A percentile compares a stretch with the other conserved stretches of the same genome.
phyloP scores from a whole-genome alignment of 2,797 vertebrate genomes.

The Uromys caudimaculatus region DNA sequence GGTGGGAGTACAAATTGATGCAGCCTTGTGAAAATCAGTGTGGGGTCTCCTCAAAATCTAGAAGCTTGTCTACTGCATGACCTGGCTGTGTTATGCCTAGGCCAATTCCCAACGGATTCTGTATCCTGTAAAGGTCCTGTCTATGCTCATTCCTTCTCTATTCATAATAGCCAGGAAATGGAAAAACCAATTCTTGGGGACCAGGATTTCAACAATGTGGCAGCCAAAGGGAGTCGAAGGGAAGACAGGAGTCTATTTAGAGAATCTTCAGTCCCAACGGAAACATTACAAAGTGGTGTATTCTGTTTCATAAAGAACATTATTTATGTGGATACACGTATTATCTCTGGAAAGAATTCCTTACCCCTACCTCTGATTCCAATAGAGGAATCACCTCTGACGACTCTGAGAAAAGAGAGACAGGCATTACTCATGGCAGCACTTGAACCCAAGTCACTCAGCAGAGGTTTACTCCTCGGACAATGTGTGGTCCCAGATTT shows the following conservation, averaged over 20 bases:
- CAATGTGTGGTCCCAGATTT: too few relatives aligned
- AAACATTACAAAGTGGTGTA: too few relatives aligned
- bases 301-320: background rate
- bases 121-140: too few relatives aligned
- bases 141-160: background rate
- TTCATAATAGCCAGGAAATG: background rate
- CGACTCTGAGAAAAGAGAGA: background rate
- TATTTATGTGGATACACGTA: background rate
- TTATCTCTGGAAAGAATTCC: background rate
- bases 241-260: background rate
- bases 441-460: background rate
- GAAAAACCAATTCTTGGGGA: background rate
- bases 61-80: background rate
- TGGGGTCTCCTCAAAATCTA: background rate
- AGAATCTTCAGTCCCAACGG: background rate
- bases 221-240: background rate
- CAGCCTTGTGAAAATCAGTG: background rate
- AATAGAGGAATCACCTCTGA: background rate
- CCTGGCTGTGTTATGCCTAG: background rate
- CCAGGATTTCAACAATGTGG: background rate
- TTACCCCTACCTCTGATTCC: background rate
- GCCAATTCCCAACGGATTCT: too few relatives aligned
- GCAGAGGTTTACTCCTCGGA: background rate
- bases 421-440: background rate
- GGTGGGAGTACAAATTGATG: background rate